Conservation (phyloP, 2,113 vertebrate species). For the Barbus barbus region DNA sequence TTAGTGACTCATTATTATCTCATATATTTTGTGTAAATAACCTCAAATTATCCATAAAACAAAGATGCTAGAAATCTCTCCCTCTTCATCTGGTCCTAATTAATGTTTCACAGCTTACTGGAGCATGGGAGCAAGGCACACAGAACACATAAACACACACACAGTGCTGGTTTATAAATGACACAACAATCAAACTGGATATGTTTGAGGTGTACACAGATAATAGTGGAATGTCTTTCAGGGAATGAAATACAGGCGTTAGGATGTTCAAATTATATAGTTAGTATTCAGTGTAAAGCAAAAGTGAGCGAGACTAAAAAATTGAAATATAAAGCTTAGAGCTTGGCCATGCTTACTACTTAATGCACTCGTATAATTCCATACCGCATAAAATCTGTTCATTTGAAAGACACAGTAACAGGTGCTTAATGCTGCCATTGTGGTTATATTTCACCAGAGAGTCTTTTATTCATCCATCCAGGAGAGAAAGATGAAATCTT, state of each 20-base stretch:
- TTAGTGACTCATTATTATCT: constrained; percentile 68
- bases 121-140: constrained; percentile 47
- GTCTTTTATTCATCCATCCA: constrained; percentile 74
- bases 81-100: constrained; percentile 77
- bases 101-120: constrained; percentile 76
- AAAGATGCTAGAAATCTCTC: constrained; percentile 69
- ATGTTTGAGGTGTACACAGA: constrained; percentile 70
- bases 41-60: constrained; percentile 79
- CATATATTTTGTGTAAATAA: constrained; percentile 76
- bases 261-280: constrained; percentile 52
- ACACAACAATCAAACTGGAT: constrained; percentile 61
- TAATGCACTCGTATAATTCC: constrained; percentile 18
- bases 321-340: constrained; percentile 61
- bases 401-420: constrained; percentile 63
- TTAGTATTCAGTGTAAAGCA: constrained; percentile 65
- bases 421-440: constrained; percentile 78
- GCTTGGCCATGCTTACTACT: constrained; percentile 58
- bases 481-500: constrained; percentile 64
- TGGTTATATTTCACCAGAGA: constrained; percentile 77
- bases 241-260: constrained; percentile 2
- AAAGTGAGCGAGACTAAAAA: constrained; percentile 47
- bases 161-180: not conserved
- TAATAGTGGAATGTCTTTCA: constrained; percentile 60
- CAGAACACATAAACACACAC: constrained; percentile 30
- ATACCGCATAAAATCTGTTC: constrained; percentile 52